These are phyloP conservation scores for Eremobia ochroleuca DNA, from an alignment of 2,888 invertebrate genomes.

Conservation along the genomic window DNA sequence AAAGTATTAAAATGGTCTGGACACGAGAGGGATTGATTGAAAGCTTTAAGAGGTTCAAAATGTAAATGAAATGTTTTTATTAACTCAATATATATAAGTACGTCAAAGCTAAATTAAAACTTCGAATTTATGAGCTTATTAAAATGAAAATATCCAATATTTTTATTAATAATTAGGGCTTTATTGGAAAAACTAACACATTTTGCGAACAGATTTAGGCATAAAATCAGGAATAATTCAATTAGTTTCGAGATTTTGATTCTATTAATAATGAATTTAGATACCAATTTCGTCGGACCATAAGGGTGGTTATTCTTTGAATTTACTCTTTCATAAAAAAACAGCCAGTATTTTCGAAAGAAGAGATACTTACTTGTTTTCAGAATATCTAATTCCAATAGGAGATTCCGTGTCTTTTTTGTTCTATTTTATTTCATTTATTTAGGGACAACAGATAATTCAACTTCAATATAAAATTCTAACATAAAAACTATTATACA, in stretches of 20 bases:
- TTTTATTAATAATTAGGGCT: background rate
- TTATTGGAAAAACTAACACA: background rate
- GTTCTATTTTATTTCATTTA: background rate
- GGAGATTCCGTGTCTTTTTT: background rate
- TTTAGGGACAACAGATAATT: no score
- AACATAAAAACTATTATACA: no score
- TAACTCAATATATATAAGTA: background rate
- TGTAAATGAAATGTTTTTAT: conserved; percentile 2
- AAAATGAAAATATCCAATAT: background rate
- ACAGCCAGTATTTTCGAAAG: background rate
- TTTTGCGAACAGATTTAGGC: background rate
- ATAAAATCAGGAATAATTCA: background rate
- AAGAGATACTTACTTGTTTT: background rate
- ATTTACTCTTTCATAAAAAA: background rate
- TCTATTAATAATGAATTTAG: background rate
- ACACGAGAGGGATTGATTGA: background rate
- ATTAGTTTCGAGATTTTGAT: background rate
- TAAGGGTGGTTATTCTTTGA: no score
- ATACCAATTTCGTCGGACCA: background rate
- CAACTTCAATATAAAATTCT: no score
- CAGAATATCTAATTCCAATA: background rate
- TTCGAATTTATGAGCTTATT: background rate
- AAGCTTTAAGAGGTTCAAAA: background rate
- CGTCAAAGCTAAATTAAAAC: background rate
- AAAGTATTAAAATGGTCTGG: background rate